These are phyloP conservation scores for Psococerastis gibbosa DNA, from an alignment of 2,888 invertebrate species.

Conservation along the genomic window DNA sequence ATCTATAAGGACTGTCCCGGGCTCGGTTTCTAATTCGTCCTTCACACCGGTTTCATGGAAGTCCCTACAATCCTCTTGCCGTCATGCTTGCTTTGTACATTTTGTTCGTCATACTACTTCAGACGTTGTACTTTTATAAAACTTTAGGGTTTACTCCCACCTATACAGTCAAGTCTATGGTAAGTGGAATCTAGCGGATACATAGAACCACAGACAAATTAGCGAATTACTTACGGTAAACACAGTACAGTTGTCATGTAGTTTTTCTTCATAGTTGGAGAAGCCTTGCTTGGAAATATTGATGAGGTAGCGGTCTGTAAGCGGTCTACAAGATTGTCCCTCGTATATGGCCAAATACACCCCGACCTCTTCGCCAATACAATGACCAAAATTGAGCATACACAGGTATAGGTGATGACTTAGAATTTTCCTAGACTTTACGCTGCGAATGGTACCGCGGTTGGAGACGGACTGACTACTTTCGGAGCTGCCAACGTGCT, in stretches of 20 bases:
- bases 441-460: conserved; percentile 35
- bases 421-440: conserved; percentile 33
- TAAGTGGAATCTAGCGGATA: too few relatives aligned
- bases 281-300: conserved; percentile 78
- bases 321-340: conserved; percentile 45
- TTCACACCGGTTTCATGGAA: too few relatives aligned
- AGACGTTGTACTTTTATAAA: too few relatives aligned
- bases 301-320: conserved; percentile 70
- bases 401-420: conserved; percentile 71
- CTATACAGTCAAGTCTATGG: too few relatives aligned
- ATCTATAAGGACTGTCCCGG: too few relatives aligned
- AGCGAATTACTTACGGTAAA: conserved; percentile 58
- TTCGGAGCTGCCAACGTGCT: conserved; percentile 35
- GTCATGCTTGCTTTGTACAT: too few relatives aligned
- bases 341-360: conserved; percentile 76
- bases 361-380: conserved; percentile 74
- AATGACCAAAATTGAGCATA: conserved; percentile 74
- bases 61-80: too few relatives aligned
- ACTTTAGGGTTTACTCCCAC: too few relatives aligned
- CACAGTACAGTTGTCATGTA: conserved; percentile 73
- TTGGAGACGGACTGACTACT: conserved; percentile 31
- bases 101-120: too few relatives aligned
- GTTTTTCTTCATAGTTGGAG: conserved; percentile 70
- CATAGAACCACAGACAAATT: too few relatives aligned
- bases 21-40: too few relatives aligned